Conservation (phyloP, 2,113 vertebrate species). For the Melanostigma gelatinosum region DNA sequence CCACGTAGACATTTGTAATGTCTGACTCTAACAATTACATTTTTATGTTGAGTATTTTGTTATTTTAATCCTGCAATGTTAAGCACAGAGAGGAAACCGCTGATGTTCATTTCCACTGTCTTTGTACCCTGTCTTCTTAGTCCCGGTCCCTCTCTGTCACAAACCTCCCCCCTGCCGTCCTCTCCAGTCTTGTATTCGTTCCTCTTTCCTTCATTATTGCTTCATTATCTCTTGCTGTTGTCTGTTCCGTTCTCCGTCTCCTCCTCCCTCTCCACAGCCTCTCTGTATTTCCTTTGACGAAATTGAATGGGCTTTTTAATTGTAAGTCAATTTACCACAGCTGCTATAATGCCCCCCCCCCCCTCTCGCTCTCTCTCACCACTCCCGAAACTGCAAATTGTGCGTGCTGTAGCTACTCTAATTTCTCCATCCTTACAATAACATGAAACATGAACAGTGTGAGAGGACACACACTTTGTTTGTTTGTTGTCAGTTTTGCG, state of each 20-base stretch:
- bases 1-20: not conserved
- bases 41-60: not conserved
- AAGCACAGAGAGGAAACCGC: not conserved
- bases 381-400: not conserved
- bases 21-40: not conserved
- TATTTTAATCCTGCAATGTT: not conserved
- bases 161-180: not conserved
- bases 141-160: not conserved
- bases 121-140: not conserved
- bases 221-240: constrained; percentile 17
- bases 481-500: too few species aligned
- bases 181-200: not conserved
- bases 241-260: not conserved
- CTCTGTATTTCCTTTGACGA: constrained; percentile 4
- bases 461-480: not conserved
- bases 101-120: not conserved
- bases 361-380: not conserved
- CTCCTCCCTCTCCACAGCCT: not conserved
- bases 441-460: not conserved
- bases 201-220: constrained; percentile 8
- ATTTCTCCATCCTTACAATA: not conserved
- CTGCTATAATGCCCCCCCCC: constrained; percentile 1
- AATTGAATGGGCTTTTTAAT: constrained; percentile 21
- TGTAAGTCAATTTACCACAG: constrained; percentile 18
- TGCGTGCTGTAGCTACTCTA: not conserved